phyloP scores from a whole-genome alignment of 2,888 invertebrate genomes.

The Brachylomia viminalis region DNA sequence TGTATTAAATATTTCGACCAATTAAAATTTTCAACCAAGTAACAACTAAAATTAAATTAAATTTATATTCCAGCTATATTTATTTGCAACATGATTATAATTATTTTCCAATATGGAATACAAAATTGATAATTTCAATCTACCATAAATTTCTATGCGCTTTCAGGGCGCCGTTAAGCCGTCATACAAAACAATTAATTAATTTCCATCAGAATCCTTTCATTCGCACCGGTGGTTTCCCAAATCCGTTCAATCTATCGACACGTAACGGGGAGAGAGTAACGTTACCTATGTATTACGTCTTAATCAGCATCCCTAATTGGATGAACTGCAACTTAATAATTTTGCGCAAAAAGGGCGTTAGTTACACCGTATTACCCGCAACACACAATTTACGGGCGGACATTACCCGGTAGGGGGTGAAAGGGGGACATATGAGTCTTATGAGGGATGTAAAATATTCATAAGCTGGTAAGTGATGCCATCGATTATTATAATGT shows the following conservation, averaged over 20 bases:
- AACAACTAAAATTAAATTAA: neutral
- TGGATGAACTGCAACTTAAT: conserved; percentile 56
- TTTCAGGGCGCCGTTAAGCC: conserved; percentile 9
- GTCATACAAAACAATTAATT: conserved; percentile 50
- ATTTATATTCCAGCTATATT: neutral
- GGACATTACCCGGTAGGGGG: conserved; percentile 67
- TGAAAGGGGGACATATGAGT: conserved; percentile 58
- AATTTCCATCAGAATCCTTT: conserved; percentile 52
- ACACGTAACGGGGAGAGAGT: conserved; percentile 11
- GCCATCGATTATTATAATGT: conserved; percentile 82
- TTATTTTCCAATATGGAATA: neutral
- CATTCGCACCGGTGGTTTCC: conserved; percentile 19
- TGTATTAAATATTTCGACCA: neutral
- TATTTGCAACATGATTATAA: neutral
- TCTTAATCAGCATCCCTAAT: conserved; percentile 53
- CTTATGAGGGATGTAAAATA: conserved; percentile 77
- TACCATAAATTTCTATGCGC: conserved; percentile 18
- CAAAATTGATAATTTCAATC: conserved; percentile 18
- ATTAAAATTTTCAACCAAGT: neutral
- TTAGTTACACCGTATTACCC: conserved; percentile 55
- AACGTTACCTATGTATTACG: conserved; percentile 44
- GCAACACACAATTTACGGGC: conserved; percentile 70
- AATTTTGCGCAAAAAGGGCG: conserved; percentile 49
- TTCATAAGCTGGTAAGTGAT: conserved; percentile 81
- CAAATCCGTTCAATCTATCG: conserved; percentile 17